Evolutionary conservation across 2,113 vertebrate genomes (phyloP).

Genomic region (Microtus oregoni): DNA sequence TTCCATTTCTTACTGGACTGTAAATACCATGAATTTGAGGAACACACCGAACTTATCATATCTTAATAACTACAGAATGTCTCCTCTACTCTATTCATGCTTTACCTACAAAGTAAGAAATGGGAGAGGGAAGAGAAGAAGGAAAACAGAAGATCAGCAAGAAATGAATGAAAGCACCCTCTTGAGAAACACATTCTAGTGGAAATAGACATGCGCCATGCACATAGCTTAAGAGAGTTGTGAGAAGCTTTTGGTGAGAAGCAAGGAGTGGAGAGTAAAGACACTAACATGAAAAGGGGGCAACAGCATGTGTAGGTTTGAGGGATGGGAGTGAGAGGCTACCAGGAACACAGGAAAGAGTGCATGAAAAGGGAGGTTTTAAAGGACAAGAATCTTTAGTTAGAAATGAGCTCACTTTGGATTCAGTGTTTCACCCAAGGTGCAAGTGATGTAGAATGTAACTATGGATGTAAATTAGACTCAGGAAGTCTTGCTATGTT

Average conservation of each 20-base stretch:
- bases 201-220: not conserved
- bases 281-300: not conserved
- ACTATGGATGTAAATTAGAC: slow-evolving; percentile 28
- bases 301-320: not conserved
- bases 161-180: not conserved
- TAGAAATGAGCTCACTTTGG: not conserved
- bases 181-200: not conserved
- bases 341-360: not conserved
- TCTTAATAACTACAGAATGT: not conserved
- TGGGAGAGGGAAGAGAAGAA: not conserved
- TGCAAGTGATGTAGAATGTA: not conserved
- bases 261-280: not conserved
- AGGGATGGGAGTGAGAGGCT: not conserved
- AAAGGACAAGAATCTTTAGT: not conserved
- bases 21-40: not conserved
- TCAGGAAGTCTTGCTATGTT: not conserved
- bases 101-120: not conserved
- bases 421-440: slow-evolving; percentile 6
- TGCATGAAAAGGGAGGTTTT: not conserved
- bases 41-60: not conserved
- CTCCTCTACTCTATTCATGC: not conserved
- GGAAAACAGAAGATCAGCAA: not conserved
- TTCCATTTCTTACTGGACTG: not conserved
- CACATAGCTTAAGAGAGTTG: slow-evolving; percentile 30
- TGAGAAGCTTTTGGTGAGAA: not conserved